Base-by-base conservation (phyloP, 1,140 invertebrate species). In the Leptinotarsa lineolata region DNA sequence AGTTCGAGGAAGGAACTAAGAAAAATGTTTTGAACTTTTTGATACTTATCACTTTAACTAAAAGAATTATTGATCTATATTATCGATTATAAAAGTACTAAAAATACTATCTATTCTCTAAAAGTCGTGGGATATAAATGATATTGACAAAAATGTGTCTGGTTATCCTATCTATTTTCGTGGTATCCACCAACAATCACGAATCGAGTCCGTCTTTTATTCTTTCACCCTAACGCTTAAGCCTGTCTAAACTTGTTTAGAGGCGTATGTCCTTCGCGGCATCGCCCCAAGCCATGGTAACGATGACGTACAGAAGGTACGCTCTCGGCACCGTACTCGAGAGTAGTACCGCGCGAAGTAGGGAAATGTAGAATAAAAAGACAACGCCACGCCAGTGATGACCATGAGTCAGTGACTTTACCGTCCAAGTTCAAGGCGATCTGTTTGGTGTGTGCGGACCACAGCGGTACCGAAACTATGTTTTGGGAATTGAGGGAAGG, bases 361-460 rank as follows among this genome's bases (percentile, higher is more conserved):
- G 15, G 30, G 30, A 39, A 22, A 22, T 22, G 64, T 22, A 66
- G 64, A 22, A 39, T n/a, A 22, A 18, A 66, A 39, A 39, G 22
- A 30, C n/a, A n/a, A 66, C 18, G n/a, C 16, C 20, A 48, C 15
- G 18, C 15, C 18, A 15, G 39, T 48, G 45, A 68, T 68, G 66
- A 68, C 45, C 66, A 18, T 18, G 45, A 68, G 66, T 68, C 66
- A 68, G 39, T 68, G 66, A 68, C 66, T 68, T 46, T 22, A 12
- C 22, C 15, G 21, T 24, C 66, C 39, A 48, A 68, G 66, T 68
- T 68, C 66, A 68, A 68, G 66, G 66, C 66, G 39, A 68, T 48
- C n/a, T 68, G 44, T 68, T 24, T 64, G 3, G 58, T 18, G 58
- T 21, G 58, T 60, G 16, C 20, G 18, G 61, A 64, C 21, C 21